phyloP scores from a whole-genome alignment of 2,888 invertebrate species.

The Standfussiana lucernea region DNA sequence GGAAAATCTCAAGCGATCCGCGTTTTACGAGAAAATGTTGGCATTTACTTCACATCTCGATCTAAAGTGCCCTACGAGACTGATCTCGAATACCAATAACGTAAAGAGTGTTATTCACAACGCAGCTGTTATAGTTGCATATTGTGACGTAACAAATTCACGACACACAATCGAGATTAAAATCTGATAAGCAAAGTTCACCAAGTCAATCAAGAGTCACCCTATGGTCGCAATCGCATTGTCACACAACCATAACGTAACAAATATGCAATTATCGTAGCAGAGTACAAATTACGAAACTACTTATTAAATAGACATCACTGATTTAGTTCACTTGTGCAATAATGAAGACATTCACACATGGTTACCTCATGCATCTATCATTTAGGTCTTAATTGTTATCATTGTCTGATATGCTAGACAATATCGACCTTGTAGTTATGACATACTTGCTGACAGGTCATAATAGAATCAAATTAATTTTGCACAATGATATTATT shows the following conservation, averaged over 20 bases:
- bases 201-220: constrained; percentile 32
- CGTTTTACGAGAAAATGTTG: constrained; percentile 64
- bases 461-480: constrained; percentile 22
- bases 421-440: constrained; percentile 47
- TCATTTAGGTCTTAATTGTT: constrained; percentile 44
- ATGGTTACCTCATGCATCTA: constrained; percentile 55
- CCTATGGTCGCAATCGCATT: constrained; percentile 37
- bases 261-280: constrained; percentile 59
- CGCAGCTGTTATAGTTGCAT: constrained; percentile 3
- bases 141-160: constrained; percentile 20
- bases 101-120: constrained; percentile 30
- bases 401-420: constrained; percentile 46
- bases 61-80: constrained; percentile 53
- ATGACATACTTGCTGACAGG: constrained; percentile 19
- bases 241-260: constrained; percentile 45
- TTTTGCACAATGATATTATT: constrained; percentile 41
- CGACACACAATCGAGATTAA: constrained; percentile 8
- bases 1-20: constrained; percentile 61
- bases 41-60: constrained; percentile 59
- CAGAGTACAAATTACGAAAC: constrained; percentile 54
- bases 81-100: constrained; percentile 58
- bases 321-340: constrained; percentile 52
- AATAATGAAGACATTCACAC: constrained; percentile 64
- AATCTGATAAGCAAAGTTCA: constrained; percentile 45
- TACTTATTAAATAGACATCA: constrained; percentile 42